These are phyloP conservation scores for Epistrophe grossulariae DNA, from an alignment of 2,888 invertebrate species.

Conservation along the genomic window DNA sequence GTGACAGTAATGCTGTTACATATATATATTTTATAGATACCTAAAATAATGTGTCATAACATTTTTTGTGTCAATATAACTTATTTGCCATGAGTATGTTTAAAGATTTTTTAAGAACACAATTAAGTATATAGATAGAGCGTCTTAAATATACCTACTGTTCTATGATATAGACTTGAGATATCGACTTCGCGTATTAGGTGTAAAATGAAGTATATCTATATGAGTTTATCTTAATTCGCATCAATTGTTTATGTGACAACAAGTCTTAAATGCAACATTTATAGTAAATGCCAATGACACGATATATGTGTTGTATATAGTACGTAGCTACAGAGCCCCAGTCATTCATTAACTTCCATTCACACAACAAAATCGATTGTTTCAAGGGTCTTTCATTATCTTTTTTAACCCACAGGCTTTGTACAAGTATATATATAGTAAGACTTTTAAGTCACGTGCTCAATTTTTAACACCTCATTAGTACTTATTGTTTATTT, in stretches of 20 bases:
- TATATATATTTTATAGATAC: background rate
- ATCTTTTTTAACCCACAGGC: conserved; percentile 45
- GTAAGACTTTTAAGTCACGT: conserved; percentile 25
- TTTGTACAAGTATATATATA: background rate
- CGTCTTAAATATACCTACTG: conserved; percentile 2
- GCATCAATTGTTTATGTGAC: conserved; percentile 34
- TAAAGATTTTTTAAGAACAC: background rate
- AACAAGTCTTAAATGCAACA: conserved; percentile 12
- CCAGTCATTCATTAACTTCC: conserved; percentile 21
- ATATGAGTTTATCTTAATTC: background rate
- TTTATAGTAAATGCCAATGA: conserved; percentile 56
- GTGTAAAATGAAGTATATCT: conserved; percentile 3
- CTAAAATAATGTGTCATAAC: conserved; percentile 70
- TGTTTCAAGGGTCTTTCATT: conserved; percentile 53
- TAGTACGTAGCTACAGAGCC: background rate
- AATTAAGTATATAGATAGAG: background rate
- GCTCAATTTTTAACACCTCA: conserved; percentile 18
- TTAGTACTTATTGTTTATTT: background rate
- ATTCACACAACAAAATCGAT: conserved; percentile 23
- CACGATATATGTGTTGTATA: conserved; percentile 18
- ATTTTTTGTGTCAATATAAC: conserved; percentile 55
- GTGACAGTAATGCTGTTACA: conserved; percentile 60
- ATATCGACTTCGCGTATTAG: conserved; percentile 5
- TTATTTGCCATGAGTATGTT: conserved; percentile 14
- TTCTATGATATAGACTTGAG: conserved; percentile 16